These are phyloP conservation scores for Eupristina koningsbergeri DNA, from an alignment of 1,140 invertebrate species.

Conservation along the genomic window DNA sequence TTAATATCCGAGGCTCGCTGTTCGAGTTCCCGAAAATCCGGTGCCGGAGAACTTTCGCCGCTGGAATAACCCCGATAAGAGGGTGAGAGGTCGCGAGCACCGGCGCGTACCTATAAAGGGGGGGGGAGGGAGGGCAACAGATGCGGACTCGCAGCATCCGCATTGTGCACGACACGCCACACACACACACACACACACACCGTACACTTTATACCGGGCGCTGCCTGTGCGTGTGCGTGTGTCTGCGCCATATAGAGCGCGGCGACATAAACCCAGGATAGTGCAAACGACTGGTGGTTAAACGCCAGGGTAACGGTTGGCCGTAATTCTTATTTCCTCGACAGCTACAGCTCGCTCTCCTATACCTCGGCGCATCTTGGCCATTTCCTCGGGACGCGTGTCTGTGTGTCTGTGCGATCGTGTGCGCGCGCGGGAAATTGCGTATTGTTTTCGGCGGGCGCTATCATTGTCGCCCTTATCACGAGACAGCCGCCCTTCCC, in stretches of 20 bases:
- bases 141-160: conserved; percentile 61
- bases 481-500: neutral
- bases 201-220: too few relatives aligned
- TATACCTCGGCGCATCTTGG: neutral
- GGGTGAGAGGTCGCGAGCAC: neutral
- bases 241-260: conserved; percentile 14
- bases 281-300: conserved; percentile 58
- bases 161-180: too few relatives aligned
- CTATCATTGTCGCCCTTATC: conserved; percentile 41
- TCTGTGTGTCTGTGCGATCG: neutral
- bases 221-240: too few relatives aligned
- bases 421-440: conserved; percentile 41
- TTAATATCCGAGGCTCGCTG: conserved; percentile 41
- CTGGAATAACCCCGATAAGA: conserved; percentile 25
- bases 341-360: neutral
- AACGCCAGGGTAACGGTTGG: conserved; percentile 51
- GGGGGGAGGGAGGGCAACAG: conserved; percentile 61
- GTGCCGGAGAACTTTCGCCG: neutral
- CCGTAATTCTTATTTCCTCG: conserved; percentile 58
- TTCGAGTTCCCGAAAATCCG: neutral
- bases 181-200: too few relatives aligned
- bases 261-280: conserved; percentile 64
- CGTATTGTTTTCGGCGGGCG: conserved; percentile 51
- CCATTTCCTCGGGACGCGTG: neutral
- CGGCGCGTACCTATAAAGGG: neutral